These are phyloP conservation scores for Antigone vipio DNA, from an alignment of 2,113 vertebrate genomes.

Conservation along the genomic window DNA sequence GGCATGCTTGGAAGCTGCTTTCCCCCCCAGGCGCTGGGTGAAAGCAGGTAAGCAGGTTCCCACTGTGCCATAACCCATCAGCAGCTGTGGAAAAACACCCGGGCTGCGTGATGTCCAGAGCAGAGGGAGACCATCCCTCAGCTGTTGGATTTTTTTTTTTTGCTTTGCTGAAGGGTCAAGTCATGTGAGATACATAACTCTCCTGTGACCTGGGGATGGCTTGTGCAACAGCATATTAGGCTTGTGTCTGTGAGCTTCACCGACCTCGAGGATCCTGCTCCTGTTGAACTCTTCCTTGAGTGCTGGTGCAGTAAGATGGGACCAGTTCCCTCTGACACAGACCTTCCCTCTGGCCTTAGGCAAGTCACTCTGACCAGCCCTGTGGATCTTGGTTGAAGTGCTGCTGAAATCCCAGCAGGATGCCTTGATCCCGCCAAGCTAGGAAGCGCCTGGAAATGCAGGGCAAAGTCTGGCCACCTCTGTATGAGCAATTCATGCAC, in stretches of 20 bases:
- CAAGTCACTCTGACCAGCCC: neutral
- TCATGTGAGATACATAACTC: neutral
- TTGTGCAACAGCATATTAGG: neutral
- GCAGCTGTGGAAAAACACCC: neutral
- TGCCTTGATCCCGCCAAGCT: neutral
- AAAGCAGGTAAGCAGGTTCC: neutral
- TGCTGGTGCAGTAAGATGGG: neutral
- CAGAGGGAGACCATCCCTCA: neutral
- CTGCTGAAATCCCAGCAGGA: neutral
- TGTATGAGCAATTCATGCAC: accelerated
- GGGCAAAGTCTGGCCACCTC: neutral
- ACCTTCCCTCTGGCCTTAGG: neutral
- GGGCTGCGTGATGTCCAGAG: neutral
- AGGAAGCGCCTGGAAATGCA: neutral
- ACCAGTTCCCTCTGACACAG: neutral
- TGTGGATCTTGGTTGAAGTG: neutral
- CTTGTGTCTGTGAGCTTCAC: neutral
- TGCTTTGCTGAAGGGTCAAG: neutral
- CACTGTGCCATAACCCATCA: neutral
- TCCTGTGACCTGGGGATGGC: neutral
- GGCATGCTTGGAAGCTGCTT: neutral
- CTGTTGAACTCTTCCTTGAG: neutral
- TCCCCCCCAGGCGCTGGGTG: neutral
- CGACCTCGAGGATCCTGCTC: neutral
- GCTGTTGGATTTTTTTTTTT: neutral